Evolutionary conservation across 2,797 vertebrate genomes (phyloP).

Genomic region (Oreortyx pictus): DNA sequence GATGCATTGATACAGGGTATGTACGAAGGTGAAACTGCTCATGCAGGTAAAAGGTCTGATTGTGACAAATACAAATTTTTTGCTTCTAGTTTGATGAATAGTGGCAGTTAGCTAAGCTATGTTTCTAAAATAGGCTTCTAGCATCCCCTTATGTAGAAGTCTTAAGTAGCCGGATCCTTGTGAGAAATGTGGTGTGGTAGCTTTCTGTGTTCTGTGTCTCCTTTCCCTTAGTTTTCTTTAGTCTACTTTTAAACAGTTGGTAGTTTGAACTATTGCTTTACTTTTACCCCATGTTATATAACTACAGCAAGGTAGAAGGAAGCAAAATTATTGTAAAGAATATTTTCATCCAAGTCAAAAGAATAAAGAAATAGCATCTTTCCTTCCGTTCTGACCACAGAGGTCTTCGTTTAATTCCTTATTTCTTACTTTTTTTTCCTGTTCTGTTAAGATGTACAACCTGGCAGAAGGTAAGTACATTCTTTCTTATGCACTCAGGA

Average conservation of each 20-base stretch:
- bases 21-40: slow-evolving; percentile 14
- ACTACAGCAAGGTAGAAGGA: background rate
- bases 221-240: background rate
- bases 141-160: slow-evolving; percentile 6
- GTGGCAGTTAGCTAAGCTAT: background rate
- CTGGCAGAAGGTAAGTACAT: slow-evolving; percentile 17
- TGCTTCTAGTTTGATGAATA: slow-evolving; percentile 7
- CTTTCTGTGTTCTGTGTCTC: background rate
- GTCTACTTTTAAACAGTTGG: background rate
- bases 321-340: background rate
- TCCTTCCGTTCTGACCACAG: background rate
- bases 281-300: background rate
- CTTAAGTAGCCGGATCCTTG: slow-evolving; percentile 27
- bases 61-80: slow-evolving; percentile 4
- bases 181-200: background rate
- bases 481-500: slow-evolving; percentile 3
- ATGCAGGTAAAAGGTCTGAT: slow-evolving; percentile 46
- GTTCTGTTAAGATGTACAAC: background rate
- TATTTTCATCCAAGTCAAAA: background rate
- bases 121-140: slow-evolving; percentile 27
- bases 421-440: background rate
- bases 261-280: slow-evolving; percentile 12
- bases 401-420: slow-evolving; percentile 25
- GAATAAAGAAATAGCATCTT: background rate
- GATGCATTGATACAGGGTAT: background rate